Base-by-base conservation (phyloP, 2,113 vertebrate genomes). In the Dendropsophus ebraccatus region DNA sequence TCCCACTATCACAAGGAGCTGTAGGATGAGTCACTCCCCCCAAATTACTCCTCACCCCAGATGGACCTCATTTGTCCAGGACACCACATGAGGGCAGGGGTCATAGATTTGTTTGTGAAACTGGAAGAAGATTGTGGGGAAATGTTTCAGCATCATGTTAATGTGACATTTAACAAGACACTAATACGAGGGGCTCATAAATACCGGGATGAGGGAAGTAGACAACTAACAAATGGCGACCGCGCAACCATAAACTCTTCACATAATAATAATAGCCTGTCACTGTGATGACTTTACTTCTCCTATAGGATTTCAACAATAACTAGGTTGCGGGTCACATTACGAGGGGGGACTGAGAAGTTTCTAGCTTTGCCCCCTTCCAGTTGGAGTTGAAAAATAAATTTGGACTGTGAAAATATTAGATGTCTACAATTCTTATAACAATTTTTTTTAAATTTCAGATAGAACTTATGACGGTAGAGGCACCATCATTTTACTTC, bases 131-230 rank as follows among this genome's bases (percentile, higher is more conserved):
- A 73, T 49, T 74, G 72, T 16, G 14, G 72, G 41, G 45, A 74
- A n/a, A 49, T 28, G 16, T 72, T 72, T 45, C 35, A 10, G 32
- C 37, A 45, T 45, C 69, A 37, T 70, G 32, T 35, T 70, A 70
- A 70, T 41, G 70, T 73, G 70, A 73, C 70, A 73, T 45, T 73
- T 45, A 73, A 73, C 41, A n/a, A n/a, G 41, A 45, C 70, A 73
- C 21, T 23, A 45, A 74, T 30, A 65, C 13, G 25, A 25, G 72
- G 72, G 41, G 23, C 41, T 74, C 23, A 47, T 74, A 74, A 74
- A 74, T 47, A 49, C 11, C 0, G 5, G 19, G n/a, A n/a, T n/a
- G n/a, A 25, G 23, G 8, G 19, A 12, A 9, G 37, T 2, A 65
- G n/a, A 28, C 0, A 10, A 60, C 21, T 1, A 25, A 8, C 56